Conservation (phyloP, 1,140 invertebrate species). For the Wasmannia auropunctata region DNA sequence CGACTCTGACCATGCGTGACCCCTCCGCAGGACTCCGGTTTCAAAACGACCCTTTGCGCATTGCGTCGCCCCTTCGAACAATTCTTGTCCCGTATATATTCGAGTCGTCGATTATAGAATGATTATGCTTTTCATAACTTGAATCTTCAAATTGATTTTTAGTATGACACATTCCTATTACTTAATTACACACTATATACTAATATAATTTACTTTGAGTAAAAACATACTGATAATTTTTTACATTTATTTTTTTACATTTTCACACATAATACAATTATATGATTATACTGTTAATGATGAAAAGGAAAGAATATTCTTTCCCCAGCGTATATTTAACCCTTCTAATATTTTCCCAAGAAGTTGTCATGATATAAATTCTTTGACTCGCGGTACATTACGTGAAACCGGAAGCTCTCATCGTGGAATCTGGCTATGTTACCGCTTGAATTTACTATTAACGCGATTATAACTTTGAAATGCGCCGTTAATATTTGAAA, state of each 20-base stretch:
- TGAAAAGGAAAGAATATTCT: neutral
- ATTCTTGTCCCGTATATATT: neutral
- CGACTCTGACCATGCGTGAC: slow-evolving; percentile 81
- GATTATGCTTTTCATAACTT: neutral
- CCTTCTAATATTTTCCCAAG: neutral
- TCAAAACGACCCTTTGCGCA: slow-evolving; percentile 62
- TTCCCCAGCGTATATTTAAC: neutral
- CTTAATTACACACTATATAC: neutral
- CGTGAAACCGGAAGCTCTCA: slow-evolving; percentile 10
- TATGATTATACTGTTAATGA: neutral
- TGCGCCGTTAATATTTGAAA: slow-evolving; percentile 24
- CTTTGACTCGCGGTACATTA: neutral
- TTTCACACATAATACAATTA: neutral
- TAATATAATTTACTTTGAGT: neutral
- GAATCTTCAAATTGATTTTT: neutral
- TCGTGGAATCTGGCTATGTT: slow-evolving; percentile 23
- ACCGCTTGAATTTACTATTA: neutral
- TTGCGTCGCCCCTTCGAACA: neutral
- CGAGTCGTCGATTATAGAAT: neutral
- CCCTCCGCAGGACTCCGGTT: slow-evolving; percentile 65
- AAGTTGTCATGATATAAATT: slow-evolving; percentile 22
- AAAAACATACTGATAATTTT: neutral
- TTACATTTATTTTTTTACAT: neutral
- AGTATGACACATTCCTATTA: neutral
- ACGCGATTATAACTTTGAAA: slow-evolving; percentile 45